Base-by-base conservation (phyloP, 2,113 vertebrate species). In the Passer domesticus region DNA sequence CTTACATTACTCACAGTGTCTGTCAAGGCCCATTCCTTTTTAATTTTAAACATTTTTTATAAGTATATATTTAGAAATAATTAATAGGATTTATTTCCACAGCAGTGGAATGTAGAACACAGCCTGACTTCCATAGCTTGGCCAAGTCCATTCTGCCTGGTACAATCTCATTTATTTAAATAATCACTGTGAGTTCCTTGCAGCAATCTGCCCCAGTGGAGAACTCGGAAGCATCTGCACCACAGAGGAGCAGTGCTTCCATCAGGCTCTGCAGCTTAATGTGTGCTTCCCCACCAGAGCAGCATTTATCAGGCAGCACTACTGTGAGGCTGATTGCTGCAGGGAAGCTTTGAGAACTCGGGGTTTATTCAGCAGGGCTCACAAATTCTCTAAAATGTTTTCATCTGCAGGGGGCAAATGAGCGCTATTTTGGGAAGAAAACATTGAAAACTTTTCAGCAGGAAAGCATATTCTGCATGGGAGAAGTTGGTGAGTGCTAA, bases 121-220 rank as follows among this genome's bases (percentile, higher is more conserved):
- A 87, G 88, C 64, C 82, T 67, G 44, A 46, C 69, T 72, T 70
- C 60, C 67, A 49, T 2, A 62, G 73, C 58, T 69, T 83, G 49
- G 53, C 94, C 63, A 70, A 89, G 69, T 56, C 78, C 62, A 33
- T 63, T 69, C 81, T 94, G 74, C 78, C 72, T 73, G 64, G 64
- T 82, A 92, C 17, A 0, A 79, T 78, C 62, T 83, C 81, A 46
- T 92, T 91, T 87, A 95, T 94, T 92, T 91, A 88, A 95, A 88
- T 91, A 69, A 97, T 89, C 87, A 59, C 83, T 64, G 62, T 1
- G 68, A 84, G 67, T 58, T 84, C 81, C 81, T 86, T 72, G 76
- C 82, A 92, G 93, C 43, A 90, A 52, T 81, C 50, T 89, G 30
- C 77, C 92, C 62, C 89, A 58, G 83, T 13, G 63, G 94, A 91